These are phyloP conservation scores for Australoheros facetus DNA, from an alignment of 2,797 vertebrate genomes.

Conservation along the genomic window DNA sequence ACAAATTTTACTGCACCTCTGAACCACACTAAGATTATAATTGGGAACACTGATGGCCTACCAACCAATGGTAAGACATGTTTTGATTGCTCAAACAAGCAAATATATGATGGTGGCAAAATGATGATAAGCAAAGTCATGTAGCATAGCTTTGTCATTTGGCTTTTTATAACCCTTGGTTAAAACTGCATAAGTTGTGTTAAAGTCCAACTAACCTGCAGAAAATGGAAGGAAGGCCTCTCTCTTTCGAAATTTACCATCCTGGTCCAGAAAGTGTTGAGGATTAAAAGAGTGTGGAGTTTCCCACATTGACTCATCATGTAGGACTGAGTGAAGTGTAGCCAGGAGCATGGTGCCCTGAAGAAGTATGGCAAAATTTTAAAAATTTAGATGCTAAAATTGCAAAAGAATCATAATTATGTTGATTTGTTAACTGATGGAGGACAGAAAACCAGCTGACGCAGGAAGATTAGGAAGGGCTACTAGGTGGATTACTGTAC, in stretches of 20 bases:
- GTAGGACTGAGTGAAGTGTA: constrained; percentile 50
- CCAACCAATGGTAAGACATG: too few species aligned
- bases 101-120: too few species aligned
- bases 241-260: constrained; percentile 69
- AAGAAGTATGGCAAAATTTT: not conserved
- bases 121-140: too few species aligned
- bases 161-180: too few species aligned
- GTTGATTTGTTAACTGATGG: too few species aligned
- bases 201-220: constrained; percentile 57
- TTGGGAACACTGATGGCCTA: too few species aligned
- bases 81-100: too few species aligned
- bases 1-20: too few species aligned
- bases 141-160: too few species aligned
- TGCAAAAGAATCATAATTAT: not conserved
- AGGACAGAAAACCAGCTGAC: not conserved
- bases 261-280: constrained; percentile 67
- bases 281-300: constrained; percentile 71
- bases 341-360: constrained; percentile 57
- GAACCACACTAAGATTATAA: too few species aligned
- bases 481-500: too few species aligned
- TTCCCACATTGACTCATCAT: constrained; percentile 64
- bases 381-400: not conserved
- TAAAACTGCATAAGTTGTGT: not conserved
- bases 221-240: constrained; percentile 83
- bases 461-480: not conserved